phyloP scores from a whole-genome alignment of 2,888 invertebrate species.

The Andrena minutula region DNA sequence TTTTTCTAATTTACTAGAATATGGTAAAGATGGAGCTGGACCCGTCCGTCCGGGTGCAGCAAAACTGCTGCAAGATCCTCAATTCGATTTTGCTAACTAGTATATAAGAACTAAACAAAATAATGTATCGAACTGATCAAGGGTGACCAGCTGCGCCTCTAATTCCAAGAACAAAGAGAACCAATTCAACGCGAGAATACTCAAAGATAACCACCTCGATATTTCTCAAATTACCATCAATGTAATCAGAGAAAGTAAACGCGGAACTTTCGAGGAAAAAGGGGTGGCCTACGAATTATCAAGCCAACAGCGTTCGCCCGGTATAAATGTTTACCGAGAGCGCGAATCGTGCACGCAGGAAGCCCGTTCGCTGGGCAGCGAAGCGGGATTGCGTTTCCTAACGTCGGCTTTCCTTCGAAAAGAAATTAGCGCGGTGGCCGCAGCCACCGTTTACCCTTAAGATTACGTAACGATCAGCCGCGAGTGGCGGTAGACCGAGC shows the following conservation, averaged over 20 bases:
- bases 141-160: neutral
- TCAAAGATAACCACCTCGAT: conserved; percentile 17
- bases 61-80: too few relatives aligned
- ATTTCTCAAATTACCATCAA: conserved; percentile 4
- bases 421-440: conserved; percentile 24
- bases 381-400: conserved; percentile 10
- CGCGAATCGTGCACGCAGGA: neutral
- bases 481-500: conserved; percentile 19
- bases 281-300: conserved; percentile 5
- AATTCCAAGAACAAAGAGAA: conserved; percentile 13
- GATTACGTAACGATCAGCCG: conserved; percentile 55
- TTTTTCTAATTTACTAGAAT: too few relatives aligned
- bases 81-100: too few relatives aligned
- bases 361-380: neutral
- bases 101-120: too few relatives aligned
- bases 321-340: neutral
- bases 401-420: conserved; percentile 11
- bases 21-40: too few relatives aligned
- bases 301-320: neutral
- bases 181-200: neutral
- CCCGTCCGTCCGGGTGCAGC: too few relatives aligned
- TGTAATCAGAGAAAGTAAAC: neutral
- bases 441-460: conserved; percentile 12
- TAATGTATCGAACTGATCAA: conserved; percentile 1
- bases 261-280: neutral